A percentile compares a stretch with the other conserved stretches of the same genome.
phyloP scores from a whole-genome alignment of 2,113 vertebrate species.

The Helogale parvula region DNA sequence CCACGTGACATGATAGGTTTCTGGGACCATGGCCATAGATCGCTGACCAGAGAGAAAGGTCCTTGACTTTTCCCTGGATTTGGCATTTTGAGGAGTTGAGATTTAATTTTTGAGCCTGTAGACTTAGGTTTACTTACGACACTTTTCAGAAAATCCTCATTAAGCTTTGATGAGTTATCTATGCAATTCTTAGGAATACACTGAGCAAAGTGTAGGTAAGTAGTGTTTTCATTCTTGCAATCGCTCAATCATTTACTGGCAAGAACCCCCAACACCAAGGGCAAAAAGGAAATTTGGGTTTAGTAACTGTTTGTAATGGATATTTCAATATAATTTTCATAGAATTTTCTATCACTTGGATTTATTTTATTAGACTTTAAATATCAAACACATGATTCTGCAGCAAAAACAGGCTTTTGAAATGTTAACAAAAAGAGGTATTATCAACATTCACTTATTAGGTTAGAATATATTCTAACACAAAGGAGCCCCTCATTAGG shows the following conservation, averaged over 20 bases:
- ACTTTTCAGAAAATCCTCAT: constrained; percentile 36
- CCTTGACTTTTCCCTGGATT: not conserved
- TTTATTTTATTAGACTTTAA: constrained; percentile 61
- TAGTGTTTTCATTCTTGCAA: not conserved
- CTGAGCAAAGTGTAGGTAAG: not conserved
- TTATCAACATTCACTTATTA: constrained; percentile 35
- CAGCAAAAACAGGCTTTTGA: constrained; percentile 37
- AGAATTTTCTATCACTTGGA: constrained; percentile 50
- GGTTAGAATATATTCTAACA: constrained; percentile 47
- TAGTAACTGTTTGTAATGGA: constrained; percentile 13
- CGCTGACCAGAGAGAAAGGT: not conserved
- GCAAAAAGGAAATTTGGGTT: constrained; percentile 44
- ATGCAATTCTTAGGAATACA: constrained; percentile 22
- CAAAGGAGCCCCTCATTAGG: not conserved
- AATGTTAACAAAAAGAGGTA: constrained; percentile 50
- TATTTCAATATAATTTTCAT: constrained; percentile 30
- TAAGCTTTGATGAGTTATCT: constrained; percentile 39
- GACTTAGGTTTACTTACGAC: not conserved
- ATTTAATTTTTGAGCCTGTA: constrained; percentile 26
- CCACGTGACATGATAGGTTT: not conserved
- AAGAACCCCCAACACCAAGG: constrained; percentile 18
- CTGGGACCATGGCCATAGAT: not conserved
- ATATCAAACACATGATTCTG: constrained; percentile 54
- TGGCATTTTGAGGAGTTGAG: not conserved
- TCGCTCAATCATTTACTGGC: not conserved